phyloP scores from a whole-genome alignment of 2,888 invertebrate genomes.

The Crematogaster levior region DNA sequence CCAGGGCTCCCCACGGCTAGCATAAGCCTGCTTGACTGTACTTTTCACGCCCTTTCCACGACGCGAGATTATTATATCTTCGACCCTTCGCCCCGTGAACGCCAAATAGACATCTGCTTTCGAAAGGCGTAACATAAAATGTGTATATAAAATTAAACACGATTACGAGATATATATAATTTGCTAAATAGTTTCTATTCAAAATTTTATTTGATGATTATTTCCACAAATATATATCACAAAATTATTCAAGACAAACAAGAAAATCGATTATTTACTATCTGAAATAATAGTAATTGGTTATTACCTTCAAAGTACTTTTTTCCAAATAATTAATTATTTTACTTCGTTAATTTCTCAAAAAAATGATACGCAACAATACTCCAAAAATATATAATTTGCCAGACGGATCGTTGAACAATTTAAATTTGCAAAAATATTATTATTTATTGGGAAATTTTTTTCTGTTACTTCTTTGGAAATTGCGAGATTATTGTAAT shows the following conservation, averaged over 20 bases:
- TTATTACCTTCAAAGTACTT: not conserved
- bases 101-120: slow-evolving; percentile 65
- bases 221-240: not conserved
- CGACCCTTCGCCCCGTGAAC: slow-evolving; percentile 30
- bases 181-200: not conserved
- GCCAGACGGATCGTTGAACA: no score
- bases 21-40: slow-evolving; percentile 83
- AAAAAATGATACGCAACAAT: not conserved
- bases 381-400: not conserved
- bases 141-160: slow-evolving; percentile 32
- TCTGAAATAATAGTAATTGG: not conserved
- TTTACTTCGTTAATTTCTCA: not conserved
- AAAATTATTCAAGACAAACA: not conserved
- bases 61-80: slow-evolving; percentile 69
- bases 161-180: not conserved
- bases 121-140: slow-evolving; percentile 8
- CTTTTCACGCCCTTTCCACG: slow-evolving; percentile 83
- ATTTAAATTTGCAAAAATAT: no score
- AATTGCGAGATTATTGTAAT: not conserved
- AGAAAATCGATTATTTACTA: not conserved
- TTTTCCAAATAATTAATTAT: not conserved
- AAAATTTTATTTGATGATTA: not conserved
- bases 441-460: no score
- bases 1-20: slow-evolving; percentile 53
- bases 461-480: not conserved